A percentile compares a stretch with the other conserved stretches of the same genome.
phyloP scores from a whole-genome alignment of 2,113 vertebrate genomes.

The Mungos mungo region DNA sequence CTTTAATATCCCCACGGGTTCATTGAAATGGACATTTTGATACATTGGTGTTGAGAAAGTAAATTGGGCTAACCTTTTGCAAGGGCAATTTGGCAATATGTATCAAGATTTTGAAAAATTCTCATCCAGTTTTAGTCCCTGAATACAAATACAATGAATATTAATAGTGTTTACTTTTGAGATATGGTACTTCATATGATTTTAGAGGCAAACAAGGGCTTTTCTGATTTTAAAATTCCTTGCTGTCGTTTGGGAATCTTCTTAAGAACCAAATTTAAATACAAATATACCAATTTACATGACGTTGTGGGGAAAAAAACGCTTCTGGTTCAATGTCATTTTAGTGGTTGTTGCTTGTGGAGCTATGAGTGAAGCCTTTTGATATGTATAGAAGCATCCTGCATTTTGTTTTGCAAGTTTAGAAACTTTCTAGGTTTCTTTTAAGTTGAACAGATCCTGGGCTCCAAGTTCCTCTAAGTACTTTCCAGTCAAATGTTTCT shows the following conservation, averaged over 20 bases:
- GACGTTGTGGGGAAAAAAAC: not conserved
- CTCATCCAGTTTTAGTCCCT: not conserved
- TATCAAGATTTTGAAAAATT: not conserved
- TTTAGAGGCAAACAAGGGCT: not conserved
- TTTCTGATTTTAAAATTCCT: not conserved
- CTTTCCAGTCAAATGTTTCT: not conserved
- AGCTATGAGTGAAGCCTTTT: not conserved
- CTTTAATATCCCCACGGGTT: not conserved
- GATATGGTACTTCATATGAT: not conserved
- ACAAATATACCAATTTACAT: not conserved
- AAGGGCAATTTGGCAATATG: not conserved
- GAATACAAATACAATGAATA: not conserved
- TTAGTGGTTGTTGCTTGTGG: not conserved
- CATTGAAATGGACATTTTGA: not conserved
- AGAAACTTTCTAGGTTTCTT: not conserved
- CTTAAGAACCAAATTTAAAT: not conserved
- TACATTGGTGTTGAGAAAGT: not conserved
- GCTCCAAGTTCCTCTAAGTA: not conserved
- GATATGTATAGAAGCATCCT: not conserved
- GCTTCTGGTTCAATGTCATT: not conserved
- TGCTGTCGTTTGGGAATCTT: slow-evolving; percentile 1
- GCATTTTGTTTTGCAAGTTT: not conserved
- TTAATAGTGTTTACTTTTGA: not conserved
- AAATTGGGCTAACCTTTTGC: not conserved
- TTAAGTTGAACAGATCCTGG: not conserved